Percentiles rank a stretch among this genome's conserved stretches.
These are phyloP conservation scores for Halcyon leucocephala DNA, from an alignment of 2,797 vertebrate species.

Conservation along the genomic window DNA sequence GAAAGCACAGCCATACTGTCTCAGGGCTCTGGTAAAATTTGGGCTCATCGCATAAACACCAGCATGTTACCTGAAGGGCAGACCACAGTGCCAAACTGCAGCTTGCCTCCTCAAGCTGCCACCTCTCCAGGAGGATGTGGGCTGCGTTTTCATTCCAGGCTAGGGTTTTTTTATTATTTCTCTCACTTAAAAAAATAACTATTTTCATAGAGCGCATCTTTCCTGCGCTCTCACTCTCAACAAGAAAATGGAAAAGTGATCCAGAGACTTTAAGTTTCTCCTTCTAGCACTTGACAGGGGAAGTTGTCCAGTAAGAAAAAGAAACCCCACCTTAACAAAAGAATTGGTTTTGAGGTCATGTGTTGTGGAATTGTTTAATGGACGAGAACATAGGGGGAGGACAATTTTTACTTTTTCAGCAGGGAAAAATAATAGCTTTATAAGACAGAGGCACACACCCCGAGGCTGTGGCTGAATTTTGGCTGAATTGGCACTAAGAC, in stretches of 20 bases:
- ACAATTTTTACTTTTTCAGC: neutral
- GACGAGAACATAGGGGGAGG: neutral
- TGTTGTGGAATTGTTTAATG: neutral
- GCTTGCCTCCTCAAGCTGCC: neutral
- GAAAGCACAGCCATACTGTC: neutral
- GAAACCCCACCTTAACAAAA: neutral
- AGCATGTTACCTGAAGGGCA: rapidly evolving
- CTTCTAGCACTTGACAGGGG: neutral
- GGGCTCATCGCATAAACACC: neutral
- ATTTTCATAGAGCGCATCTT: neutral
- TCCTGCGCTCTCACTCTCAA: neutral
- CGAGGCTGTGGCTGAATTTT: neutral
- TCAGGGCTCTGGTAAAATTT: rapidly evolving
- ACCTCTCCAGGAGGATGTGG: neutral
- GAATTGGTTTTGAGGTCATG: neutral
- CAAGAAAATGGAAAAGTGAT: neutral
- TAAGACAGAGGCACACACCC: neutral
- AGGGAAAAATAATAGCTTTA: neutral
- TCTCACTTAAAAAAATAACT: neutral
- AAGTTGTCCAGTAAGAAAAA: neutral
- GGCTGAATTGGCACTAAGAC: neutral
- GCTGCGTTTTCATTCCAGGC: neutral
- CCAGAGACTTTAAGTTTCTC: neutral
- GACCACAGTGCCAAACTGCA: neutral
- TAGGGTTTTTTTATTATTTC: neutral